A percentile compares a stretch with the other conserved stretches of the same genome.
phyloP scores from a whole-genome alignment of 2,797 vertebrate species.

The Propithecus perrieri region DNA sequence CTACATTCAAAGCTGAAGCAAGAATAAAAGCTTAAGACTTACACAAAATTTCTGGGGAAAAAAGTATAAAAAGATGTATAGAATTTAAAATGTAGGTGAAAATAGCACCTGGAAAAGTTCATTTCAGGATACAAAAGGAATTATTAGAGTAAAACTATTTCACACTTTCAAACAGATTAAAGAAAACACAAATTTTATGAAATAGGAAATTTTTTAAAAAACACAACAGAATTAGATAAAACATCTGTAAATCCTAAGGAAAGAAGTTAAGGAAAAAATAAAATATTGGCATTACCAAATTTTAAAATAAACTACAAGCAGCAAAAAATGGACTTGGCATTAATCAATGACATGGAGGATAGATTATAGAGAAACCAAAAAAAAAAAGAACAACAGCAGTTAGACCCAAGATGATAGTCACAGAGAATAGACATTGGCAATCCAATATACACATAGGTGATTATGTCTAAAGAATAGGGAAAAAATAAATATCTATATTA shows the following conservation, averaged over 20 bases:
- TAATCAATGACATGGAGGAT: background rate
- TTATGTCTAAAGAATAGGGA: background rate
- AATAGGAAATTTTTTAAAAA: background rate
- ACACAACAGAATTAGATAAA: background rate
- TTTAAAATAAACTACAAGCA: background rate
- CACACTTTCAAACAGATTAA: background rate
- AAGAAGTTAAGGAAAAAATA: background rate
- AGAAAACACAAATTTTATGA: background rate
- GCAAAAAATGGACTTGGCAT: background rate
- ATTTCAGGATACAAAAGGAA: background rate
- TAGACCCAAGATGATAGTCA: background rate
- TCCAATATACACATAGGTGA: background rate
- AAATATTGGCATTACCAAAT: background rate
- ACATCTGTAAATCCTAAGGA: background rate
- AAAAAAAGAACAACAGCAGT: background rate
- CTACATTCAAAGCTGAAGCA: background rate
- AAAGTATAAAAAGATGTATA: background rate
- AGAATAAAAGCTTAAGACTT: background rate
- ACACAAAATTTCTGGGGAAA: background rate
- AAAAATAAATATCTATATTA: background rate
- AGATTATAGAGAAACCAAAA: background rate
- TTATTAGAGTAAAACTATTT: background rate
- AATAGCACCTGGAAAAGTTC: background rate
- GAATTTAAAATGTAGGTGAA: background rate
- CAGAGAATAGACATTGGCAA: background rate